Evolutionary conservation across 35 echinoderm and acorn worm genomes (phyloP), one percentile per base, ranked within the genome.

Genomic region (Anneissia japonica): DNA sequence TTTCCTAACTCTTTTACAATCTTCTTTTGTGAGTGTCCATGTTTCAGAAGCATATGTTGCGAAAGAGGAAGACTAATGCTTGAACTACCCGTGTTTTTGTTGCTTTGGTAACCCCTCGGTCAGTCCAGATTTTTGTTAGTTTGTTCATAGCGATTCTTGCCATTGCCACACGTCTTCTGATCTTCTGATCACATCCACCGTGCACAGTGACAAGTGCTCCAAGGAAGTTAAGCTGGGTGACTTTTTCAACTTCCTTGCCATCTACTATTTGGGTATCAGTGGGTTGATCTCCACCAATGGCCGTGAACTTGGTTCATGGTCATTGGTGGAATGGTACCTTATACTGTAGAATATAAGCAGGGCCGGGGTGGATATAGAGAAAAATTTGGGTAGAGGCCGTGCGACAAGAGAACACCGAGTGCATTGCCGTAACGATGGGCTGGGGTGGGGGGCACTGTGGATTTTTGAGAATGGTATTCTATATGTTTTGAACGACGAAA

Each of bases 161-260:
- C 36, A 19, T 46, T 30, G 43, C 40, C 81, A 83, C 10, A 43
- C 36, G 10, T 38, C 81, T 13, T 83, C 81, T 83, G 81, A 31
- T 83, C 37, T 81, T 32, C 35, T 38, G 10, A 34, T 81, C 35
- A 37, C 79, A 10, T 32, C 32, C 37, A 37, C 39, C 81, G 46
- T 41, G 6, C 4, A 28, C 26, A 83, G 38, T 46, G 40, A 83
- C 46, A 43, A 46, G 43, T 39, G 81, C 81, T 83, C 41, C 36
- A 17, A 83, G 10, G 39, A 83, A 83, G 81, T 83, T 83, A 38
- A 83, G 12, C 13, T 83, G 37, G 14, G 81, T 39, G 29, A 83
- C 40, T 32, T 19, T 55, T 83, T 83, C 81, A 45, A 55, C 81
- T 14, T 83, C 81, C 43, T 83, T 38, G 39, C 40, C 40, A 30